Conservation (phyloP, 1,140 invertebrate genomes). For the Hylaeus anthracinus region DNA sequence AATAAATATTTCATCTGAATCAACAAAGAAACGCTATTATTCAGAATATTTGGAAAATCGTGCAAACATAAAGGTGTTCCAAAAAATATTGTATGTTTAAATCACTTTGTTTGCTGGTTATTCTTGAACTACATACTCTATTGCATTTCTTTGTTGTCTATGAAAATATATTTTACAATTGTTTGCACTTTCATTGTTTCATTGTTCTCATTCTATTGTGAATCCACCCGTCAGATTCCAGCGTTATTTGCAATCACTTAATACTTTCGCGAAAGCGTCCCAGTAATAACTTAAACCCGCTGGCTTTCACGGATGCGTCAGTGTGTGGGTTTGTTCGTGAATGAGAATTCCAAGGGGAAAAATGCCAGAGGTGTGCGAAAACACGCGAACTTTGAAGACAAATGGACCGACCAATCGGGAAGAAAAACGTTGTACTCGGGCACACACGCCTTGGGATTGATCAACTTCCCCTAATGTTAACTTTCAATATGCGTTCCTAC, state of each 20-base stretch:
- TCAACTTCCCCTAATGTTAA: constrained; percentile 35
- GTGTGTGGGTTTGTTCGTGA: constrained; percentile 13
- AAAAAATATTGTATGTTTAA: too few relatives aligned
- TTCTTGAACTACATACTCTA: too few relatives aligned
- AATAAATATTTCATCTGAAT: too few relatives aligned
- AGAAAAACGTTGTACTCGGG: constrained; percentile 9
- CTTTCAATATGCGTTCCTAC: background rate
- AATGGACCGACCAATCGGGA: constrained; percentile 42
- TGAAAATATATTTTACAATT: too few relatives aligned
- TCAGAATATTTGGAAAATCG: too few relatives aligned
- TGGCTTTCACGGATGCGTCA: constrained; percentile 1
- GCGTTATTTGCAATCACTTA: background rate
- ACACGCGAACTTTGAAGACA: constrained; percentile 32
- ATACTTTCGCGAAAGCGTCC: constrained; percentile 5
- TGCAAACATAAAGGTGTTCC: too few relatives aligned
- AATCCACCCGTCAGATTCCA: background rate
- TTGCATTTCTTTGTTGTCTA: too few relatives aligned
- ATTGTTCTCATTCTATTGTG: too few relatives aligned
- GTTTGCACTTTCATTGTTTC: too few relatives aligned
- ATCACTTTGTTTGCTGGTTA: too few relatives aligned
- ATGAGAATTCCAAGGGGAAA: constrained; percentile 36
- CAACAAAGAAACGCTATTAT: too few relatives aligned
- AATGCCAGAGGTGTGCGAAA: constrained; percentile 13
- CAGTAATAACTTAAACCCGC: constrained; percentile 32
- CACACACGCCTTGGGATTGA: constrained; percentile 17